Evolutionary conservation across 2,888 invertebrate genomes (phyloP).

Genomic region (Sycophila texana): DNA sequence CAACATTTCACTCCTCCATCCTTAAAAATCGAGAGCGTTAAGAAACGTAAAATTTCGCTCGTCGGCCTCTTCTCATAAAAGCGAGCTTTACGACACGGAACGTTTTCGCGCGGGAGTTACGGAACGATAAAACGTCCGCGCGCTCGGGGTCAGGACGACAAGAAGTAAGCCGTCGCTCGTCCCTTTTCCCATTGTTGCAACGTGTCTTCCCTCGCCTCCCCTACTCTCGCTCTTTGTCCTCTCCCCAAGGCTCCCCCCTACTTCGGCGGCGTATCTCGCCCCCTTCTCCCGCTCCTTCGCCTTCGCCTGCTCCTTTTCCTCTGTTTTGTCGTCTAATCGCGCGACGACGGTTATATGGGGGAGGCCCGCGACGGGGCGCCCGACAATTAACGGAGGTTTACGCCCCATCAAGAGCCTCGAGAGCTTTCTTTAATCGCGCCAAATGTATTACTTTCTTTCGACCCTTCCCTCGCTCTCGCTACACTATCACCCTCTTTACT

Average conservation of each 20-base stretch:
- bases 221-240: not conserved
- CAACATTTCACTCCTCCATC: constrained; percentile 44
- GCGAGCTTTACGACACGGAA: constrained; percentile 52
- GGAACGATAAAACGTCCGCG: constrained; percentile 56
- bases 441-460: constrained; percentile 59
- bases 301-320: constrained; percentile 18
- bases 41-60: constrained; percentile 50
- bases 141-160: constrained; percentile 41
- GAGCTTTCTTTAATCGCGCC: constrained; percentile 61
- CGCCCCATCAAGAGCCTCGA: constrained; percentile 58
- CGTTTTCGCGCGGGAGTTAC: constrained; percentile 55
- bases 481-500: not conserved
- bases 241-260: not conserved
- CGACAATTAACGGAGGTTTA: constrained; percentile 60
- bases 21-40: constrained; percentile 53
- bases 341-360: constrained; percentile 41
- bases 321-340: constrained; percentile 41
- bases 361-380: constrained; percentile 39
- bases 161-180: constrained; percentile 43
- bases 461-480: constrained; percentile 13
- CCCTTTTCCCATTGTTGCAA: constrained; percentile 20
- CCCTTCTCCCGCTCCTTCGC: constrained; percentile 22
- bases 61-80: constrained; percentile 42
- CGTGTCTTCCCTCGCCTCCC: not conserved
- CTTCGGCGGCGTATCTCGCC: not conserved